A percentile compares a stretch with the other conserved stretches of the same genome.
Evolutionary conservation across 2,113 vertebrate genomes (phyloP).

Genomic region (Halcyon malimbica): DNA sequence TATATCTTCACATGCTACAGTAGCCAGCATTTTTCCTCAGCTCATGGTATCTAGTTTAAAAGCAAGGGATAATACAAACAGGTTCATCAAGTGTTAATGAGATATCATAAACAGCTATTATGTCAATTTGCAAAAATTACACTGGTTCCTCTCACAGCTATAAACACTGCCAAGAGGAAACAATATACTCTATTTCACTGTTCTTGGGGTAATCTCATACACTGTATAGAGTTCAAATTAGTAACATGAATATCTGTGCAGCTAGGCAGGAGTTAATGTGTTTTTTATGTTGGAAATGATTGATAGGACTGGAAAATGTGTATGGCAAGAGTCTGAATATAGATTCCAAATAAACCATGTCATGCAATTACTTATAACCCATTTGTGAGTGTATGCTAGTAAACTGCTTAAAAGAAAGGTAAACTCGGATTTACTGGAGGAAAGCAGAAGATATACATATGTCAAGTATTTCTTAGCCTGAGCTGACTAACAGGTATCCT

Average conservation of each 20-base stretch:
- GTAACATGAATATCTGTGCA: background rate
- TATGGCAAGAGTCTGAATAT: conserved; percentile 36
- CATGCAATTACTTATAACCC: background rate
- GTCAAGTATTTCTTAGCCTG: background rate
- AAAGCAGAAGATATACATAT: background rate
- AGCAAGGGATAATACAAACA: background rate
- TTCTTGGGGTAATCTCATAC: background rate
- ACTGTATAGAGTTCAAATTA: conserved; percentile 47
- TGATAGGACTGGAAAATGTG: conserved; percentile 12
- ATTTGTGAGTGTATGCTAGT: background rate
- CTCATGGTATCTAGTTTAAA: background rate
- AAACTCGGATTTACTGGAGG: background rate
- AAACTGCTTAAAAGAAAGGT: conserved; percentile 19
- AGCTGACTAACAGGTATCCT: background rate
- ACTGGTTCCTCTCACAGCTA: background rate
- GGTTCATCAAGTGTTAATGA: conserved; percentile 1
- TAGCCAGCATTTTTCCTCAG: background rate
- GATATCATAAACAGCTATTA: conserved; percentile 8
- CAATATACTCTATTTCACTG: background rate
- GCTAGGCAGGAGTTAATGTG: conserved; percentile 17
- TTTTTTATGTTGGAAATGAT: conserved; percentile 57
- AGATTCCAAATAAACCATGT: conserved; percentile 38
- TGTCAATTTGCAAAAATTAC: conserved; percentile 25
- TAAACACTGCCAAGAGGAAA: conserved; percentile 4
- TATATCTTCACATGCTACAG: background rate